Evolutionary conservation across 2,797 vertebrate genomes (phyloP).

Genomic region (Nasua narica): DNA sequence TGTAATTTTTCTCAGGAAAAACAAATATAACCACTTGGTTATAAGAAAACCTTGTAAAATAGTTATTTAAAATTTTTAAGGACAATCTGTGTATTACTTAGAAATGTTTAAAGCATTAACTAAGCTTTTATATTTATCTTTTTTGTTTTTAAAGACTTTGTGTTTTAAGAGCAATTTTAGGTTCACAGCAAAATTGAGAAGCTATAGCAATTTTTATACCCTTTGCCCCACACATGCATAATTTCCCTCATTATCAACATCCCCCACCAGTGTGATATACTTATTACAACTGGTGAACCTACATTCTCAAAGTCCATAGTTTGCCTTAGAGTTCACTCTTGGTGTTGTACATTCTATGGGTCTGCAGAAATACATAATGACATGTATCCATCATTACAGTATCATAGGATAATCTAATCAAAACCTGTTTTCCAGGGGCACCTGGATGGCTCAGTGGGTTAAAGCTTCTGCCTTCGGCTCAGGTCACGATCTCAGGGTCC

Average conservation of each 20-base stretch:
- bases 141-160: not conserved
- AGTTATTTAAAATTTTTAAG: not conserved
- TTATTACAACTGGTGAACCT: not conserved
- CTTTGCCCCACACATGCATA: too few species aligned
- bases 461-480: too few species aligned
- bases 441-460: too few species aligned
- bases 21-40: not conserved
- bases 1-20: not conserved
- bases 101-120: not conserved
- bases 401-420: not conserved
- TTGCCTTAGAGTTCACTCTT: not conserved
- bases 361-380: not conserved
- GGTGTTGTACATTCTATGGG: too few species aligned
- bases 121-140: not conserved
- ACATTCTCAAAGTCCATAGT: not conserved
- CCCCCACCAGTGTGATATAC: too few species aligned
- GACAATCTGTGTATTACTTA: not conserved
- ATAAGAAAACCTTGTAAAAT: not conserved
- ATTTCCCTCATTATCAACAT: not conserved
- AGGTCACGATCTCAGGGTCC: too few species aligned
- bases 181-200: not conserved
- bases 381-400: not conserved
- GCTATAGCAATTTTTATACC: not conserved
- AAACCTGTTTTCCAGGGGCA: not conserved
- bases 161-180: not conserved